These are phyloP conservation scores for Sebastes aleutianus DNA, from an alignment of 2,797 vertebrate genomes.

Conservation along the genomic window DNA sequence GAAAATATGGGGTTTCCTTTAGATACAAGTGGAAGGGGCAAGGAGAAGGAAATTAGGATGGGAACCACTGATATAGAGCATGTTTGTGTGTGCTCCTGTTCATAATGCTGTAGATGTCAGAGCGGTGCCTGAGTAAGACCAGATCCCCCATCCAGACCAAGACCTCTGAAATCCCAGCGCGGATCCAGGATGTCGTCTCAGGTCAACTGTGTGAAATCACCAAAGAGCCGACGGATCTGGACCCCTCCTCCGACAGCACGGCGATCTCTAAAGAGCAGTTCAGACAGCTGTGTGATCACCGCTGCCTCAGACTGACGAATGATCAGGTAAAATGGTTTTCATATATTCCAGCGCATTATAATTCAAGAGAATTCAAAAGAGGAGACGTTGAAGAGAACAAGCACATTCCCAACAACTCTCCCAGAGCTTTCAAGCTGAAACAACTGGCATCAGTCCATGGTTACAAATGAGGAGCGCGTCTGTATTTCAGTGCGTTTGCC, in stretches of 20 bases:
- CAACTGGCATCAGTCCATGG: constrained; percentile 33
- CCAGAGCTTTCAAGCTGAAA: constrained; percentile 46
- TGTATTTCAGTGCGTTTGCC: constrained; percentile 36
- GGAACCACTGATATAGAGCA: too few relatives aligned
- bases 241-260: constrained; percentile 54
- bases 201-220: constrained; percentile 49
- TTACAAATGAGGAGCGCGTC: constrained; percentile 42
- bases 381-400: constrained; percentile 6
- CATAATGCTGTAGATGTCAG: neutral
- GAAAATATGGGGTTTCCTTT: too few relatives aligned
- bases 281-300: constrained; percentile 65
- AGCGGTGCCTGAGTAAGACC: neutral
- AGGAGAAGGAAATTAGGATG: too few relatives aligned
- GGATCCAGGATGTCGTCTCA: constrained; percentile 43
- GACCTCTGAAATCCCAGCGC: constrained; percentile 32
- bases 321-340: constrained; percentile 74
- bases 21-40: too few relatives aligned
- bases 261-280: constrained; percentile 74
- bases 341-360: neutral
- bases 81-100: neutral
- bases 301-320: constrained; percentile 76
- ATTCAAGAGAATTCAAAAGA: constrained; percentile 15
- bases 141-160: constrained; percentile 30
- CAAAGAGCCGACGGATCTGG: constrained; percentile 66
- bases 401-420: constrained; percentile 27